Conservation (phyloP, 2,888 invertebrate genomes). For the Chromoteleia sp. region DNA sequence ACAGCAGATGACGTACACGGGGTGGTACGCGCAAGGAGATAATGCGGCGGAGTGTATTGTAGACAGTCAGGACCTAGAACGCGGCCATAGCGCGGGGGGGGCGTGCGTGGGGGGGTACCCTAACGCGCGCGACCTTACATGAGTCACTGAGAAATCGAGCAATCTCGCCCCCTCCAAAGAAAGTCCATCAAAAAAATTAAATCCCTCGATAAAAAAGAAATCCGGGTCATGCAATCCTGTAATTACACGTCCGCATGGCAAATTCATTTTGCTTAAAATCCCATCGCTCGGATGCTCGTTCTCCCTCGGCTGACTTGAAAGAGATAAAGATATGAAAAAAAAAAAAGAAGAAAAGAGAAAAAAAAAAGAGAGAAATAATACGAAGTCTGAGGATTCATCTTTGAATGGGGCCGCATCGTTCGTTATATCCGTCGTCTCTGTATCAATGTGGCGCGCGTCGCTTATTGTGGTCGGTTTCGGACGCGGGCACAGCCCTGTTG, state of each 20-base stretch:
- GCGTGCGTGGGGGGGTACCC: no score
- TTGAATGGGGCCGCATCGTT: not conserved
- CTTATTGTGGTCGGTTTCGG: conserved; percentile 41
- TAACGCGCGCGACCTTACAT: conserved; percentile 9
- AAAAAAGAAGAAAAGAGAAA: not conserved
- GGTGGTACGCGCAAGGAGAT: no score
- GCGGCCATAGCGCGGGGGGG: no score
- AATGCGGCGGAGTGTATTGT: no score
- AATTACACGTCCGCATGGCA: conserved; percentile 10
- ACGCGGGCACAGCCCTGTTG: conserved; percentile 52
- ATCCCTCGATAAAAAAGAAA: conserved; percentile 7
- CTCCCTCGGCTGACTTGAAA: not conserved
- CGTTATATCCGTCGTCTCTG: conserved; percentile 3
- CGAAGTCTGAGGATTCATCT: not conserved
- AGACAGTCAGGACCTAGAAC: no score
- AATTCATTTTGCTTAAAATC: conserved; percentile 12
- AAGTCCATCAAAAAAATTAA: conserved; percentile 22
- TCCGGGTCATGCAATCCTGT: conserved; percentile 37
- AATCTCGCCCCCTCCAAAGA: not conserved
- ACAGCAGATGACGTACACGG: no score
- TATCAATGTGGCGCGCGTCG: not conserved
- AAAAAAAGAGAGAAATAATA: not conserved
- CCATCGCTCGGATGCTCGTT: no score
- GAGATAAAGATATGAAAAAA: not conserved
- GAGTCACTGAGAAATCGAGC: conserved; percentile 13